These are phyloP conservation scores for Beaufortia kweichowensis DNA, from an alignment of 2,113 vertebrate genomes.

Conservation along the genomic window DNA sequence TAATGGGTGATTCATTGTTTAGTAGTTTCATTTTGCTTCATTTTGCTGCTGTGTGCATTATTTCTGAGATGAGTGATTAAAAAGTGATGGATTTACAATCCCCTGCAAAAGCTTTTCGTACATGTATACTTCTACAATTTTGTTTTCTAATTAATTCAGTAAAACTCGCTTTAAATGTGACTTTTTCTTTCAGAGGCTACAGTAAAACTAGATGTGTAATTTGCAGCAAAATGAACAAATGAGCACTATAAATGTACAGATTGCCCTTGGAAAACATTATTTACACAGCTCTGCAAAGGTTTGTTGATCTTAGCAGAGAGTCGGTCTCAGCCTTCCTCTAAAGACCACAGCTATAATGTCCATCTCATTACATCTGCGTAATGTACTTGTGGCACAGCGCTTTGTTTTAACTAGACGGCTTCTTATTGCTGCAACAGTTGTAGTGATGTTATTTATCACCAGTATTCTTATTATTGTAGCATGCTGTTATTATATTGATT, in stretches of 20 bases:
- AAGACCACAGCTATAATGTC: no score
- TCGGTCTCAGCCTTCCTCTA: neutral
- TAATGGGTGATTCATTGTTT: conserved; percentile 5
- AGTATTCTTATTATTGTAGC: neutral
- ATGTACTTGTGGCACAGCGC: no score
- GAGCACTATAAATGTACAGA: no score
- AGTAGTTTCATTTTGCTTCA: conserved; percentile 1
- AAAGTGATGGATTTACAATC: neutral
- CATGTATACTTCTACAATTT: no score
- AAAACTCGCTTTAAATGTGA: no score
- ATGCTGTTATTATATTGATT: no score
- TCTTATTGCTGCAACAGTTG: neutral
- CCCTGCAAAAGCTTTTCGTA: neutral
- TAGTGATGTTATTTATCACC: neutral
- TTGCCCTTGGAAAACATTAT: neutral
- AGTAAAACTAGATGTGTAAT: neutral
- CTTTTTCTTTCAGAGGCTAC: neutral
- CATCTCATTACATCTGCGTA: no score
- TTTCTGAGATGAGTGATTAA: neutral
- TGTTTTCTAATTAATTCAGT: no score
- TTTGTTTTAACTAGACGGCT: neutral
- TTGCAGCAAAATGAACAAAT: neutral
- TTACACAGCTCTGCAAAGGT: neutral
- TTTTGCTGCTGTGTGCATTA: neutral
- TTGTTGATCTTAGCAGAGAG: neutral